Evolutionary conservation across 1,140 invertebrate genomes (phyloP).

Genomic region (Drosophila carrolli): DNA sequence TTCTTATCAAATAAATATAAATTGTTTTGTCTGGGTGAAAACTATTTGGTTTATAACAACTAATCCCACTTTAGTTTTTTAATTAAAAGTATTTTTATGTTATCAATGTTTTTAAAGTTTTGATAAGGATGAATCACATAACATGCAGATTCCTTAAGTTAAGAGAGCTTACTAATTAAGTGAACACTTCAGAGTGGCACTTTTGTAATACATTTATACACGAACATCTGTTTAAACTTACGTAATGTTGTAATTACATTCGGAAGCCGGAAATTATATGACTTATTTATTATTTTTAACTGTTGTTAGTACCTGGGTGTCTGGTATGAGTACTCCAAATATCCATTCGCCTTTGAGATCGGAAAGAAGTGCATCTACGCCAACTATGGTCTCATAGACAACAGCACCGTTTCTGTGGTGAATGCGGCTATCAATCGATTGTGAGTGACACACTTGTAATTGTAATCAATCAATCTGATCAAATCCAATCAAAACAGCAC

Average conservation of each 20-base stretch:
- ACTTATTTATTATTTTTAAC: no score
- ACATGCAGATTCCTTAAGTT: no score
- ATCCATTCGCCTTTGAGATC: conserved; percentile 90
- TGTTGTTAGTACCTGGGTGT: conserved; percentile 85
- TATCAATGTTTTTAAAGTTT: no score
- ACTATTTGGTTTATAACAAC: no score
- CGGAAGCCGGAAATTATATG: background rate
- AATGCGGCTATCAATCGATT: conserved; percentile 84
- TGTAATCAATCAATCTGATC: background rate
- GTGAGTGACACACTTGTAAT: conserved; percentile 81
- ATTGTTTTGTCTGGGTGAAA: no score
- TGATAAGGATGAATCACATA: no score
- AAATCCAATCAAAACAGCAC: conserved; percentile 34
- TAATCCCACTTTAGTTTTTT: no score
- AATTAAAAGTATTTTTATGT: no score
- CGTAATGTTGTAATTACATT: background rate
- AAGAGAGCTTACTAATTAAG: no score
- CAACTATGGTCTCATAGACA: conserved; percentile 86
- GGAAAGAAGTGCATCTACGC: conserved; percentile 91
- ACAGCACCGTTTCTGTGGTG: conserved; percentile 87
- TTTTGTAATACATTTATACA: background rate
- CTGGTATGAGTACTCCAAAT: conserved; percentile 92
- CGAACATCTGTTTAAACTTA: background rate
- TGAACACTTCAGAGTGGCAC: background rate
- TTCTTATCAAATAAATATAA: no score